Evolutionary conservation across 2,797 vertebrate genomes (phyloP).

Genomic region (Choloepus didactylus): DNA sequence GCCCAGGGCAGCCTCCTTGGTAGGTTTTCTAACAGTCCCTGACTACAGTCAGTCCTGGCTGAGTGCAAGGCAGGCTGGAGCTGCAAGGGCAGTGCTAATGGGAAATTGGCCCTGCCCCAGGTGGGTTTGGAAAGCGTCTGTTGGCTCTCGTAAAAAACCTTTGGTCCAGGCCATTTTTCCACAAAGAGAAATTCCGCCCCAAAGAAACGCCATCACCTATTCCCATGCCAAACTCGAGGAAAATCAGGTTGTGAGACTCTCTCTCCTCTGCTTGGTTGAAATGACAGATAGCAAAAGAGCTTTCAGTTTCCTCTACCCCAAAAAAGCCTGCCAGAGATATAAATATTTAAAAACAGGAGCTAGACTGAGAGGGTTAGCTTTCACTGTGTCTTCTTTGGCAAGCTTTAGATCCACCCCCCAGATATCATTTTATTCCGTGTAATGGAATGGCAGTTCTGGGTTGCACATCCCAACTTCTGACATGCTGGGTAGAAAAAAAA

Average conservation of each 20-base stretch:
- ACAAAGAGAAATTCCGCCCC: slow-evolving; percentile 79
- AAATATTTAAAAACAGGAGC: slow-evolving; percentile 92
- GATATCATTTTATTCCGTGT: slow-evolving; percentile 88
- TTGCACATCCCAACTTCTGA: slow-evolving; percentile 85
- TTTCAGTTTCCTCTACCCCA: slow-evolving; percentile 87
- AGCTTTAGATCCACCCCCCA: slow-evolving; percentile 87
- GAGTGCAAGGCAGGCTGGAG: neutral
- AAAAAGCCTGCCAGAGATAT: slow-evolving; percentile 90
- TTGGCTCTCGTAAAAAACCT: slow-evolving; percentile 77
- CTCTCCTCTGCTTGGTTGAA: slow-evolving; percentile 85
- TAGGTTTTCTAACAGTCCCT: slow-evolving; percentile 47
- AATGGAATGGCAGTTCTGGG: slow-evolving; percentile 88
- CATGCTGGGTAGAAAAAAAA: slow-evolving; percentile 73
- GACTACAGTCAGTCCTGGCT: neutral
- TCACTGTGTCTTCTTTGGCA: slow-evolving; percentile 89
- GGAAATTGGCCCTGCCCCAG: slow-evolving; percentile 78
- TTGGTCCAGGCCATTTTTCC: slow-evolving; percentile 75
- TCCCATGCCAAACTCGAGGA: slow-evolving; percentile 77
- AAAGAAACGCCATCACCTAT: slow-evolving; percentile 71
- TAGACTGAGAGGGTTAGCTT: slow-evolving; percentile 89
- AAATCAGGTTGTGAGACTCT: slow-evolving; percentile 84
- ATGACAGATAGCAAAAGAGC: slow-evolving; percentile 89
- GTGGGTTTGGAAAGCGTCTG: slow-evolving; percentile 65
- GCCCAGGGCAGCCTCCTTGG: fast-evolving
- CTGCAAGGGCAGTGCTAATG: slow-evolving; percentile 67